These are phyloP conservation scores for Peucedramus taeniatus DNA, from an alignment of 2,113 vertebrate species.

Conservation along the genomic window DNA sequence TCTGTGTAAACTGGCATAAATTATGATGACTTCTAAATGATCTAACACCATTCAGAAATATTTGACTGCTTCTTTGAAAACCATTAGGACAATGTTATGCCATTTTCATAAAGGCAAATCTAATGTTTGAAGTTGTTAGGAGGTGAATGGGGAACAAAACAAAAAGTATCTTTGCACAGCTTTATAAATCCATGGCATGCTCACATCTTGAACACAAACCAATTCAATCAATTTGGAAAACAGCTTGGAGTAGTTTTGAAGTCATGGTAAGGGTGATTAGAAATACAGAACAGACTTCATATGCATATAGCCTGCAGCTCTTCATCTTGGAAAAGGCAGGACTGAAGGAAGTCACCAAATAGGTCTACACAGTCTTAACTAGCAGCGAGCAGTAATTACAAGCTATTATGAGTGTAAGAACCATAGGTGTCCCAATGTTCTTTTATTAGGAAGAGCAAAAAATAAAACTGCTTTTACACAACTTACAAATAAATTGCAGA, in stretches of 20 bases:
- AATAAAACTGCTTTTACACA: background rate
- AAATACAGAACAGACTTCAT: background rate
- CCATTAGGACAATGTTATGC: background rate
- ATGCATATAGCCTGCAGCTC: background rate
- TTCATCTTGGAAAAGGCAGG: background rate
- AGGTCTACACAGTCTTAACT: background rate
- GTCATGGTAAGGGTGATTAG: background rate
- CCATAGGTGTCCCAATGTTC: background rate
- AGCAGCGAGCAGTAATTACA: background rate
- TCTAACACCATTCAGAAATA: background rate
- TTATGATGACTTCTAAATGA: slow-evolving; percentile 12
- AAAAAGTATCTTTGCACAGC: background rate
- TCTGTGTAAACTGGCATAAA: background rate
- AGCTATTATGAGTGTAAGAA: background rate
- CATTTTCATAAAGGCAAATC: slow-evolving; percentile 3
- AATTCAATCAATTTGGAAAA: background rate
- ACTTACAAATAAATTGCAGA: background rate
- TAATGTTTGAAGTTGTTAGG: background rate
- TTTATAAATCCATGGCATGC: background rate
- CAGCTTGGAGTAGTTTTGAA: background rate
- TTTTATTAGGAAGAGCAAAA: background rate
- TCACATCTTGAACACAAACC: background rate
- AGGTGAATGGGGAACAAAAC: background rate
- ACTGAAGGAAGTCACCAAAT: background rate
- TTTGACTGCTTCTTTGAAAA: background rate